Conservation (phyloP, 2,797 vertebrate genomes). For the Poeciliopsis turneri region DNA sequence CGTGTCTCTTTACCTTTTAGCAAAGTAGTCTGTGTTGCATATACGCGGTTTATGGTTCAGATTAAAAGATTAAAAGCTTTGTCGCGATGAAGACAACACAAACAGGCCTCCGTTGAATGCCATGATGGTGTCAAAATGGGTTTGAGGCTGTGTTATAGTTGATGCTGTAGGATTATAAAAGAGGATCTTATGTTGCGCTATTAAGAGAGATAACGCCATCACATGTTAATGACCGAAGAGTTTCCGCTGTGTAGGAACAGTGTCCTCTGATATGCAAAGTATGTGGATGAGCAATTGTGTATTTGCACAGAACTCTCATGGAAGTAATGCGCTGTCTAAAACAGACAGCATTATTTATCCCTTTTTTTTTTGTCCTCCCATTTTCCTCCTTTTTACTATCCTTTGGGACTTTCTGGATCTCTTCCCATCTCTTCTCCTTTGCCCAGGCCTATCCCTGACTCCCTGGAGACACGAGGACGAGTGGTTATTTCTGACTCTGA, state of each 20-base stretch:
- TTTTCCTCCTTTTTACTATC: conserved; percentile 66
- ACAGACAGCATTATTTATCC: conserved; percentile 81
- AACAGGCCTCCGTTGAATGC: conserved; percentile 58
- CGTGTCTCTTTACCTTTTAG: conserved; percentile 70
- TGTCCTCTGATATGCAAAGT: conserved; percentile 79
- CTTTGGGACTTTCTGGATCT: conserved; percentile 71
- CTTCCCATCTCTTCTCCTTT: conserved; percentile 71
- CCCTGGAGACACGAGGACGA: conserved; percentile 66
- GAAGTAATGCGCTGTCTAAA: conserved; percentile 62
- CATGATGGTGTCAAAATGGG: conserved; percentile 59
- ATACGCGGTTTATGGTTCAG: conserved; percentile 71
- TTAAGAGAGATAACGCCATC: conserved; percentile 78
- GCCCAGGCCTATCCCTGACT: conserved; percentile 67
- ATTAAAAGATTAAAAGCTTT: conserved; percentile 85
- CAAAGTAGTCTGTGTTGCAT: conserved; percentile 62
- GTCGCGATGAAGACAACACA: conserved; percentile 55
- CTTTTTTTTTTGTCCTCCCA: conserved; percentile 49
- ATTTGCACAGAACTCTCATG: conserved; percentile 55
- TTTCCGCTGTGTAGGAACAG: conserved; percentile 63
- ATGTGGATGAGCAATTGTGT: conserved; percentile 48
- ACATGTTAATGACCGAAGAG: conserved; percentile 78
- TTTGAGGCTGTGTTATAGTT: conserved; percentile 53
- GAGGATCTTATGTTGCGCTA: conserved; percentile 69
- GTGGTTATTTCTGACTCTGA: conserved; percentile 77
- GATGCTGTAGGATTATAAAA: conserved; percentile 67